Conservation (phyloP, 2,888 invertebrate genomes). For the Gymnocheta viridis region DNA sequence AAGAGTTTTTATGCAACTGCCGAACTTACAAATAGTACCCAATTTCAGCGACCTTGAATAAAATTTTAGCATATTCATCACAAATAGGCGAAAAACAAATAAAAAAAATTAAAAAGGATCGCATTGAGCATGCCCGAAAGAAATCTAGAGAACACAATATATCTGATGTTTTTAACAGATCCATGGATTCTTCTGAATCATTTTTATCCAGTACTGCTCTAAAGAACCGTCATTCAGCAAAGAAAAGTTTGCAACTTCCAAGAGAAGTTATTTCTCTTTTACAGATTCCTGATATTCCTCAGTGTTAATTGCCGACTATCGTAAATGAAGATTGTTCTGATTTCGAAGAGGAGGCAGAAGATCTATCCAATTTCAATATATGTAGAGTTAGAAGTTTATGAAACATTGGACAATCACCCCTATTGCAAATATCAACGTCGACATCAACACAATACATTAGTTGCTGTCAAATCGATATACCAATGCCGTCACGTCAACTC, state of each 20-base stretch:
- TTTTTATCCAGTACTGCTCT: not conserved
- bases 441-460: too few species aligned
- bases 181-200: not conserved
- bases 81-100: too few species aligned
- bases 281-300: not conserved
- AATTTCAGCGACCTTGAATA: too few species aligned
- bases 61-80: too few species aligned
- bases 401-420: too few species aligned
- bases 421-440: too few species aligned
- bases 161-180: not conserved
- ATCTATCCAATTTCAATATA: not conserved
- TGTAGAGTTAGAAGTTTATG: not conserved
- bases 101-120: not conserved
- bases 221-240: not conserved
- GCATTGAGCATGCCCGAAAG: not conserved
- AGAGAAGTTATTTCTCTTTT: not conserved
- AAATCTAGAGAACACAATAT: not conserved
- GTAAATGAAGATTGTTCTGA: not conserved
- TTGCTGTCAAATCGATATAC: too few species aligned
- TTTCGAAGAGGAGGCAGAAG: not conserved
- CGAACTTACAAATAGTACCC: too few species aligned
- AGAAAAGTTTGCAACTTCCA: not conserved
- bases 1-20: too few species aligned
- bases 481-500: too few species aligned
- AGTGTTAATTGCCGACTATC: not conserved